Evolutionary conservation across 2,113 vertebrate genomes (phyloP), one percentile per base, ranked within the genome.

Genomic region (Nycticebus coucang): DNA sequence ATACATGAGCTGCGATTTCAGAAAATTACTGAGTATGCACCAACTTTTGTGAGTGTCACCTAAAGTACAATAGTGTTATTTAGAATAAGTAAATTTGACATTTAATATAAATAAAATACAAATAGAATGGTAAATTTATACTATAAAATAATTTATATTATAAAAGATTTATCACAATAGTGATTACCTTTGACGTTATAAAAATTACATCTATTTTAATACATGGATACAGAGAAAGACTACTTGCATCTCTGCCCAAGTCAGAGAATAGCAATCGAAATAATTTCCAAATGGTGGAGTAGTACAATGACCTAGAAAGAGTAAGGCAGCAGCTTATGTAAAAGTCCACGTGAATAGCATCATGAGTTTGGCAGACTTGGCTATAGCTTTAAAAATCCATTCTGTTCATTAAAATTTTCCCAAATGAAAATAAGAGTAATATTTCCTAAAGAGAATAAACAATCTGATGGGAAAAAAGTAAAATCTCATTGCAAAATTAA

Each of bases 401-500:
- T 91, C 83, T 95, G 55, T 72, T 84, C 50, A 45, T 77, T 89
- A 93, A 84, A 62, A 50, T 87, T 62, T 82, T 89, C 94, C 18
- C 64, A 93, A 87, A 91, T 45, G 30, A 92, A 96, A 96, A 17
- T 60, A 60, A 95, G 69, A 95, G 80, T 74, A 64, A 50, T 50
- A 50, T 50, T 50, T 50, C 45, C 45, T 50, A 50, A 50, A 50
- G 45, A 50, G 9, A 50, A 50, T 45, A 83, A 87, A 55, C 13
- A 75, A 85, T 55, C 78, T 68, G 57, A 66, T 17, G 33, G 5
- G 79, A 53, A 94, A 93, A 85, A 81, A 45, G 11, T 28, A 2
- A 13, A 57, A 64, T 64, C 22, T 92, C 37, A 81, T 7, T 62
- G 21, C 33, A 90, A 68, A 85, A 66, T 57, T n/a, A 84, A 89